Evolutionary conservation across 2,797 vertebrate species (phyloP).

Genomic region (Babyrousa celebensis): DNA sequence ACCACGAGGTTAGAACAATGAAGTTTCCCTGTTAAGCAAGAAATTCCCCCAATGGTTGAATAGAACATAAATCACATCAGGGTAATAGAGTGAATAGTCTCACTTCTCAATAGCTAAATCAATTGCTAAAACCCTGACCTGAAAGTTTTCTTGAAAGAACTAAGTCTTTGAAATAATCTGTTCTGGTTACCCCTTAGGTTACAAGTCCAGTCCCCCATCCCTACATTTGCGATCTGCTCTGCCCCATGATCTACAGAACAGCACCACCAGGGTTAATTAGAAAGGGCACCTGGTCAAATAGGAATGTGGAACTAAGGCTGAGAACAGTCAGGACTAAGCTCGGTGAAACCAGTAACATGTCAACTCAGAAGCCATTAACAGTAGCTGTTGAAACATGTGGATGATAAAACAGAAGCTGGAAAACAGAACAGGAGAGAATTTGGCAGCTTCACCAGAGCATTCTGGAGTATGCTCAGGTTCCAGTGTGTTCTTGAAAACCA

Average conservation of each 20-base stretch:
- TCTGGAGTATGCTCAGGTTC: neutral
- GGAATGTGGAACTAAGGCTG: slow-evolving; percentile 13
- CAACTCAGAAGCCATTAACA: neutral
- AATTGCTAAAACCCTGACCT: neutral
- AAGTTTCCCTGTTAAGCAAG: neutral
- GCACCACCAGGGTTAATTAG: neutral
- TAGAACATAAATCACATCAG: neutral
- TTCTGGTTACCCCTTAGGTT: neutral
- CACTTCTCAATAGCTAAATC: neutral
- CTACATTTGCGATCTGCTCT: neutral
- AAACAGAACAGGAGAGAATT: neutral
- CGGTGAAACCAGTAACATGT: neutral
- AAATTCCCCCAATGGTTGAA: neutral
- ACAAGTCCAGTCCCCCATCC: neutral
- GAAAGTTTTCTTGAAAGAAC: slow-evolving; percentile 27
- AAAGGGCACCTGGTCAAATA: neutral
- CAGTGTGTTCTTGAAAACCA: neutral
- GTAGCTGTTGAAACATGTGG: neutral
- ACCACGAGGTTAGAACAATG: neutral
- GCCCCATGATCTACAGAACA: neutral
- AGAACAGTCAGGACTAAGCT: neutral
- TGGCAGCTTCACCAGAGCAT: neutral
- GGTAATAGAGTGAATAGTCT: neutral
- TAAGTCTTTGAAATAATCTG: slow-evolving; percentile 15
- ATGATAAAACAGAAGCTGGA: neutral